A percentile compares a stretch with the other conserved stretches of the same genome.
phyloP scores from a whole-genome alignment of 2,113 vertebrate genomes.

The Laticauda colubrina region DNA sequence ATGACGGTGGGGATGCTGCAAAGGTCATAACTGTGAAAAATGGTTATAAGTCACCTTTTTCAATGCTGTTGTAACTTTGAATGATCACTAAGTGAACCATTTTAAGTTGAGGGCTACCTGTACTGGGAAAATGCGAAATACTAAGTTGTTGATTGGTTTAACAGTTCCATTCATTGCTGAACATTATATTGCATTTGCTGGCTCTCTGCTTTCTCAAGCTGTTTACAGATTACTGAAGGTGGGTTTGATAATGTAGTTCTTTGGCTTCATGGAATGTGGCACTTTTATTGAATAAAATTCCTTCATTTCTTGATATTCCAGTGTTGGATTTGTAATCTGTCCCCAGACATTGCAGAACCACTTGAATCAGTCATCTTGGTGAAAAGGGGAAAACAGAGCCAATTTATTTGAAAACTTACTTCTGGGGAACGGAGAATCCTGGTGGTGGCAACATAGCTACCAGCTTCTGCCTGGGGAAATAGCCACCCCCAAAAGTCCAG shows the following conservation, averaged over 20 bases:
- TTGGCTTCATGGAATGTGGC: background rate
- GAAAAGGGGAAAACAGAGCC: background rate
- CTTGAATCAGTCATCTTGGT: background rate
- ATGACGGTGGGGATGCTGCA: background rate
- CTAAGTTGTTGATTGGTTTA: background rate
- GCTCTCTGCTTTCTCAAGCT: background rate
- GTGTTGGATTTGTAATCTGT: background rate
- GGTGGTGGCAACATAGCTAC: background rate
- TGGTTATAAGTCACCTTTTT: background rate
- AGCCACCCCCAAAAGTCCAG: background rate
- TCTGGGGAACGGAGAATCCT: background rate
- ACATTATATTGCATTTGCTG: background rate
- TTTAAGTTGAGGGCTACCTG: background rate
- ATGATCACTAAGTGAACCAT: background rate
- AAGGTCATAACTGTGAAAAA: background rate
- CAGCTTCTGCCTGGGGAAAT: background rate
- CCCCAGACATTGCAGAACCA: background rate
- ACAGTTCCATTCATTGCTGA: background rate
- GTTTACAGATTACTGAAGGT: background rate
- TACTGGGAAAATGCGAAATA: background rate
- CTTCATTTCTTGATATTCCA: background rate
- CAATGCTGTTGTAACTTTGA: background rate
- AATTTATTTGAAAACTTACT: background rate
- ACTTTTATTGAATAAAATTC: background rate
- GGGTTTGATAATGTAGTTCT: background rate